phyloP scores from a whole-genome alignment of 2,797 vertebrate species.

The Chiroxiphia lanceolata region DNA sequence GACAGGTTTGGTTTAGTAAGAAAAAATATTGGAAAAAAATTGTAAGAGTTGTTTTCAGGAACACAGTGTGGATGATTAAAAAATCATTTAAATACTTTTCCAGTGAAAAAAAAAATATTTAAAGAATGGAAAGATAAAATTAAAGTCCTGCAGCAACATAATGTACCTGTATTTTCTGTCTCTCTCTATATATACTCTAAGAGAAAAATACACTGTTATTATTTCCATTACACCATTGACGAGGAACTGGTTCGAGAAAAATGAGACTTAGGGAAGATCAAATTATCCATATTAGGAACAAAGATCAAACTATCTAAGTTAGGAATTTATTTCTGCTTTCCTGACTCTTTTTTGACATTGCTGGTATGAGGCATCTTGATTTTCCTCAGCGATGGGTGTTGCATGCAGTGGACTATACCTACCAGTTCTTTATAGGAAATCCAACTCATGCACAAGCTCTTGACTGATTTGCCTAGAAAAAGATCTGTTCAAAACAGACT shows the following conservation, averaged over 20 bases:
- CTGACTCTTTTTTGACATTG: not conserved
- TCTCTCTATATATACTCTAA: not conserved
- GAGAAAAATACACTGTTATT: not conserved
- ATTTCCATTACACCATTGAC: not conserved
- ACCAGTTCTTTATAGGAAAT: not conserved
- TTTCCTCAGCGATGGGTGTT: not conserved
- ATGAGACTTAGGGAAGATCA: not conserved
- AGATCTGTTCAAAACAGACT: not conserved
- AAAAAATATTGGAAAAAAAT: not conserved
- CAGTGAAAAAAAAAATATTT: not conserved
- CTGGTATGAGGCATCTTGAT: not conserved
- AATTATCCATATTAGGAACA: not conserved
- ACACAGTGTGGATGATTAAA: not conserved
- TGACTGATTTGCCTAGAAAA: not conserved
- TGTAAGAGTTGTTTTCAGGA: not conserved
- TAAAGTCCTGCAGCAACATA: not conserved
- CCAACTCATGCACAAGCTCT: not conserved
- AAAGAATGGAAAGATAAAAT: not conserved
- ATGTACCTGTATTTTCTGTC: not conserved
- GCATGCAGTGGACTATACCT: not conserved
- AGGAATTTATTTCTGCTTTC: not conserved
- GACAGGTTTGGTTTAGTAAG: not conserved
- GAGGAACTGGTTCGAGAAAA: not conserved
- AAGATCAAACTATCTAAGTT: not conserved
- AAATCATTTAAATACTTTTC: not conserved